Evolutionary conservation across 2,797 vertebrate species (phyloP).

Genomic region (Nothura maculosa): DNA sequence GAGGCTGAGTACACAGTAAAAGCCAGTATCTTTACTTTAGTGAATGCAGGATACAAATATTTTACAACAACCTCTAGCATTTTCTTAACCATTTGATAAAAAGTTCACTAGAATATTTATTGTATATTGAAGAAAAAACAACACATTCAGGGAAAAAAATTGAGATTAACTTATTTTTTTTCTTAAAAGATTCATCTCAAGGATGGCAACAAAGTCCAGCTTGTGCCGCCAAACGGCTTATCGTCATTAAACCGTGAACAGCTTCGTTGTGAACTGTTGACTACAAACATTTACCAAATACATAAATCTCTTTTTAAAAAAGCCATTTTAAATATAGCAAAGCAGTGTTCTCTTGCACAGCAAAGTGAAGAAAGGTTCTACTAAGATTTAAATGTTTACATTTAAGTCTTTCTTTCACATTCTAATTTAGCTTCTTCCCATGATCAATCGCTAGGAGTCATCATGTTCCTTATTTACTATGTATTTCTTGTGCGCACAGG

Average conservation of each 20-base stretch:
- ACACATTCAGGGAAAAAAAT: conserved; percentile 96
- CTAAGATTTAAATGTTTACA: conserved; percentile 86
- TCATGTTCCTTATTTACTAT: conserved; percentile 88
- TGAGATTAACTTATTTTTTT: conserved; percentile 92
- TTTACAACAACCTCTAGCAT: conserved; percentile 99
- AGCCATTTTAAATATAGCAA: conserved; percentile 95
- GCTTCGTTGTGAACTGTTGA: conserved; percentile 95
- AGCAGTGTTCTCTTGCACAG: conserved; percentile 97
- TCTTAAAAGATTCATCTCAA: conserved; percentile 94
- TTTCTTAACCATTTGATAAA: conserved; percentile 98
- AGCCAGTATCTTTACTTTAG: conserved; percentile 99
- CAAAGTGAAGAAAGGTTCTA: conserved; percentile 94
- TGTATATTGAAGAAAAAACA: conserved; percentile 98
- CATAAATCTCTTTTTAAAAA: conserved; percentile 97
- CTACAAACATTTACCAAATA: conserved; percentile 99
- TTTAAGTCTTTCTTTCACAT: conserved; percentile 93
- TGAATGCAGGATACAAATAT: conserved; percentile 98
- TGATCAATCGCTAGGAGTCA: conserved; percentile 84
- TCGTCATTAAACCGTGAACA: conserved; percentile 92
- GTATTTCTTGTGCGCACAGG: conserved; percentile 87
- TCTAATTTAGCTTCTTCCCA: conserved; percentile 88
- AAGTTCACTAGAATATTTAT: conserved; percentile 99
- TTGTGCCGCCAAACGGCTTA: conserved; percentile 98
- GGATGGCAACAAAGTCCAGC: conserved; percentile 99
- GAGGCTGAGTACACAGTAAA: conserved; percentile 93